Conservation (phyloP, 2,888 invertebrate genomes). For the Brachyptera putata region DNA sequence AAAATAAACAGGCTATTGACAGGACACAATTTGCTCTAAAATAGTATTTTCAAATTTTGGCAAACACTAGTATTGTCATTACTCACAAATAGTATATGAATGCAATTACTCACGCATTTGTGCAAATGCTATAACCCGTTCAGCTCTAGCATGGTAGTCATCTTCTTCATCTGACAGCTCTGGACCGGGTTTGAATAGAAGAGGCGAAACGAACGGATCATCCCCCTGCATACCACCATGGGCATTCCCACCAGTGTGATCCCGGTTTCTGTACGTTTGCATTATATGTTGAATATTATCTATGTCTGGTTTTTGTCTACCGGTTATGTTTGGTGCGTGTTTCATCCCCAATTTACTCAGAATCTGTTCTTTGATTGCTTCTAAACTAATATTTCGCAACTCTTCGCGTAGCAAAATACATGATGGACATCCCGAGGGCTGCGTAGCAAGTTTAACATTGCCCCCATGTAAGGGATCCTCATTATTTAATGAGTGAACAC, state of each 20-base stretch:
- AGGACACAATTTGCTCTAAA: too few relatives aligned
- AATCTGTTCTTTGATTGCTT: slow-evolving; percentile 57
- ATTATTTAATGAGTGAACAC: slow-evolving; percentile 2
- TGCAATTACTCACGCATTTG: slow-evolving; percentile 50
- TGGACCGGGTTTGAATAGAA: slow-evolving; percentile 44
- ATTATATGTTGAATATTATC: slow-evolving; percentile 44
- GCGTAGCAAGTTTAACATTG: not conserved
- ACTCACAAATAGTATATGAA: too few relatives aligned
- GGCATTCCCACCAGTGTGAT: slow-evolving; percentile 29
- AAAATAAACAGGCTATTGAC: too few relatives aligned
- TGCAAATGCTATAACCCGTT: slow-evolving; percentile 65
- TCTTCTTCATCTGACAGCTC: slow-evolving; percentile 56
- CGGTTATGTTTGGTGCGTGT: slow-evolving; percentile 60
- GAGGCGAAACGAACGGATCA: slow-evolving; percentile 40
- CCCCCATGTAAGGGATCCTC: not conserved
- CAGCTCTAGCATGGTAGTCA: slow-evolving; percentile 63
- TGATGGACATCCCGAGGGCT: slow-evolving; percentile 46
- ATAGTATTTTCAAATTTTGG: too few relatives aligned
- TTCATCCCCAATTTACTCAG: slow-evolving; percentile 55
- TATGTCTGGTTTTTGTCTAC: slow-evolving; percentile 52
- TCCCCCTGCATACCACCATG: slow-evolving; percentile 46
- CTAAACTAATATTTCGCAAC: slow-evolving; percentile 52
- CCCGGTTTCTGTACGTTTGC: slow-evolving; percentile 46
- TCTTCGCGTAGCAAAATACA: slow-evolving; percentile 56
- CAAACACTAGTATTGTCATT: too few relatives aligned